These are phyloP conservation scores for Hemicordylus capensis DNA, from an alignment of 2,113 vertebrate genomes.

Conservation along the genomic window DNA sequence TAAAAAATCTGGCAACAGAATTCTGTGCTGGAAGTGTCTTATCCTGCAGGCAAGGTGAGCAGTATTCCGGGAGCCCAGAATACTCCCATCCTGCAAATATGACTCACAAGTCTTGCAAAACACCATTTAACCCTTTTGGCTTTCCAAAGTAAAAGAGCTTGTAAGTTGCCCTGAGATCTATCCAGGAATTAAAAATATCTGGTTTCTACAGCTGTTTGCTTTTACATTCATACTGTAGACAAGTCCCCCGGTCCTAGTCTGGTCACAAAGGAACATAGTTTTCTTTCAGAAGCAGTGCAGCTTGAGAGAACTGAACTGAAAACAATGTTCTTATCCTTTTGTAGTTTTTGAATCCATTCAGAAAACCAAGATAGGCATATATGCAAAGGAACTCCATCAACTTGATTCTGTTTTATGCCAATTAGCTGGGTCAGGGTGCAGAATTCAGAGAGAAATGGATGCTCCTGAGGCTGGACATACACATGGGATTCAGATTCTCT, in stretches of 20 bases:
- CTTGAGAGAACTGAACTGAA: conserved; percentile 67
- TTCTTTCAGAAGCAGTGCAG: conserved; percentile 59
- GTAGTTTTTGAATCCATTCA: conserved; percentile 88
- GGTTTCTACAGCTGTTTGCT: conserved; percentile 93
- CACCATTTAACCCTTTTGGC: conserved; percentile 91
- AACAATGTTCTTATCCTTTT: conserved; percentile 81
- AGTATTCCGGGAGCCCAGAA: conserved; percentile 93
- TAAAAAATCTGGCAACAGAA: conserved; percentile 54
- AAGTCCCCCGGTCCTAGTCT: conserved; percentile 97
- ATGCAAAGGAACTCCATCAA: conserved; percentile 88
- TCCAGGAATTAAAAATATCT: conserved; percentile 89
- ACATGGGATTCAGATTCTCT: conserved; percentile 89
- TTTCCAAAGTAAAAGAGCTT: conserved; percentile 91
- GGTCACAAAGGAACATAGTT: conserved; percentile 89
- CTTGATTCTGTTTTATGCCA: conserved; percentile 92
- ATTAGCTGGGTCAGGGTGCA: conserved; percentile 91
- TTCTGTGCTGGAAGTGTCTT: conserved; percentile 72
- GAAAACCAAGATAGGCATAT: conserved; percentile 90
- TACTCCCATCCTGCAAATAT: conserved; percentile 92
- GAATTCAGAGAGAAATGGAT: conserved; percentile 87
- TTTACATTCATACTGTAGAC: conserved; percentile 93
- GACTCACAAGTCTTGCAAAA: conserved; percentile 92
- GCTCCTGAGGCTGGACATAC: conserved; percentile 93
- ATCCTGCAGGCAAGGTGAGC: conserved; percentile 86
- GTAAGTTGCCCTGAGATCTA: conserved; percentile 92